Conservation (phyloP, 2,888 invertebrate genomes). For the Drosophila picticornis region DNA sequence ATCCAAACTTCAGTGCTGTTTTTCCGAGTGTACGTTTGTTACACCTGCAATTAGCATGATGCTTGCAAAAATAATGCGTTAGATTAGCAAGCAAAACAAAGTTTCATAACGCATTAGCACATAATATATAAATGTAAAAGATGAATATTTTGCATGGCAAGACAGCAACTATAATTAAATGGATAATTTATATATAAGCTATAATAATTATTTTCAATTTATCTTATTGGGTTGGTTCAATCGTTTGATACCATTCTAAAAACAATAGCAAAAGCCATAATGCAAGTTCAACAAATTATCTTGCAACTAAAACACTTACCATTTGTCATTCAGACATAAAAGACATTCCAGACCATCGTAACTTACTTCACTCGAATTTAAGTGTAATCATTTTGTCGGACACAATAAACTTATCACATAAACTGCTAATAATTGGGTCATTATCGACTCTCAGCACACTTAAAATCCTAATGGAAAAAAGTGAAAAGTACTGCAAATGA, state of each 20-base stretch:
- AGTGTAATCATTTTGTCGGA: not conserved
- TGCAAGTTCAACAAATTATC: not conserved
- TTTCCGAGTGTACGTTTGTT: not conserved
- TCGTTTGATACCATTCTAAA: not conserved
- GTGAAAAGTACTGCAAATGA: no score
- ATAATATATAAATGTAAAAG: not conserved
- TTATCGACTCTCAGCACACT: constrained; percentile 12
- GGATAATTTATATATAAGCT: not conserved
- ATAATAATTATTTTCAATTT: not conserved
- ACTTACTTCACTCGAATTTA: not conserved
- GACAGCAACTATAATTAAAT: not conserved
- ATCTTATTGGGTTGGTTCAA: not conserved
- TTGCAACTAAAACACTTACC: not conserved
- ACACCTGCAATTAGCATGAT: not conserved
- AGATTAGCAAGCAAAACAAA: not conserved
- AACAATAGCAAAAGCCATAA: not conserved
- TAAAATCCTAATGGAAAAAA: not conserved
- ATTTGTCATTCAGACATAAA: not conserved
- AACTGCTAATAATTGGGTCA: constrained; percentile 19
- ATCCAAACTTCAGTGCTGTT: not conserved
- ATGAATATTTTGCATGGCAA: not conserved
- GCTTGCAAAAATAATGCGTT: not conserved
- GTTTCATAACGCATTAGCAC: not conserved
- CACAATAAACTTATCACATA: not conserved
- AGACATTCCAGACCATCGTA: not conserved